Evolutionary conservation across 2,888 invertebrate species (phyloP).

Genomic region (Drosophila mulleri): DNA sequence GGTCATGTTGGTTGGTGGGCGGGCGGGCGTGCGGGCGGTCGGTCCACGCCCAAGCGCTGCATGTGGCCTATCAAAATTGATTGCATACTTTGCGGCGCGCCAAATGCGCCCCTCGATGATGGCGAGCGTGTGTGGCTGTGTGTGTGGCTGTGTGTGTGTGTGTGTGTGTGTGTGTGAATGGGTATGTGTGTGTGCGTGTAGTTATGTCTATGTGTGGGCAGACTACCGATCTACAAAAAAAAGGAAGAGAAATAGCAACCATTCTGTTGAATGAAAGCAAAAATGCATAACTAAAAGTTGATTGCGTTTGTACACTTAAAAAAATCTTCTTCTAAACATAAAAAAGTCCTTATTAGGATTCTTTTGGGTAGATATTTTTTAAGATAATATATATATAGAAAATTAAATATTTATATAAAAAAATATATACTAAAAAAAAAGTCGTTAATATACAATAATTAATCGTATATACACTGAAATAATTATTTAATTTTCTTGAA

Average conservation of each 20-base stretch:
- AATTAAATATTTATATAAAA: too few species aligned
- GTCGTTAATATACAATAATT: too few species aligned
- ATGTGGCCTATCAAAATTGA: conserved; percentile 74
- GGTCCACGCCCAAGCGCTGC: conserved; percentile 49
- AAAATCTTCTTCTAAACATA: not conserved
- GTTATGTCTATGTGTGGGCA: not conserved
- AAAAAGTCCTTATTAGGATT: too few species aligned
- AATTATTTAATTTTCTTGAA: too few species aligned
- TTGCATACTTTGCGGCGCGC: conserved; percentile 72
- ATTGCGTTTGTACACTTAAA: not conserved
- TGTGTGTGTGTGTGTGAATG: not conserved
- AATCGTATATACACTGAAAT: too few species aligned
- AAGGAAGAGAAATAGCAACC: too few species aligned
- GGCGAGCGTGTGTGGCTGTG: conserved; percentile 8
- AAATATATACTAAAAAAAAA: too few species aligned
- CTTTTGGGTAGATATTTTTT: too few species aligned
- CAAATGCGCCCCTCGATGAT: conserved; percentile 54
- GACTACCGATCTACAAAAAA: not conserved
- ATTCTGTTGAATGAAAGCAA: not conserved
- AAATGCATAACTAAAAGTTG: not conserved
- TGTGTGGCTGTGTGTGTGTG: conserved; percentile 4
- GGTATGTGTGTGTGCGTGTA: conserved; percentile 8
- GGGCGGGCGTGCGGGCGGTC: not conserved
- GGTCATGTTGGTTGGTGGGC: not conserved
- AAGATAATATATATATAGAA: too few species aligned